These are phyloP conservation scores for Neoascia interrupta DNA, from an alignment of 2,888 invertebrate genomes.

Conservation along the genomic window DNA sequence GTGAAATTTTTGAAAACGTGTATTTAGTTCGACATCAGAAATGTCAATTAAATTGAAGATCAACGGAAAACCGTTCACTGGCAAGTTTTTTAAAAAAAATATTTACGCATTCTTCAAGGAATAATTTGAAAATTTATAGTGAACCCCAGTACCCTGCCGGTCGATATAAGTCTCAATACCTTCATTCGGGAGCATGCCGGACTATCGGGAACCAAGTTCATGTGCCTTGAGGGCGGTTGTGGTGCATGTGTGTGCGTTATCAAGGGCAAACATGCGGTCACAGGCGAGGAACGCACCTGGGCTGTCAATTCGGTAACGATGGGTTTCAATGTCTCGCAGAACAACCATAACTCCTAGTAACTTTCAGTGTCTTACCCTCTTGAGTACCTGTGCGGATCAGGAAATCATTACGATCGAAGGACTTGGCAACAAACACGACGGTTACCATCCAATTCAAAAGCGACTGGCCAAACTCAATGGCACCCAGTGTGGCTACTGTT, in stretches of 20 bases:
- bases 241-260: slow-evolving; percentile 82
- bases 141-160: slow-evolving; percentile 75
- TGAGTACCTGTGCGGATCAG: slow-evolving; percentile 84
- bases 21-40: slow-evolving; percentile 61
- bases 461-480: slow-evolving; percentile 85
- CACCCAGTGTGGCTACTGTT: slow-evolving; percentile 88
- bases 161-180: slow-evolving; percentile 81
- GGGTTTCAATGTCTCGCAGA: neutral
- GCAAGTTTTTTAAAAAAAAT: slow-evolving; percentile 7
- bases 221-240: slow-evolving; percentile 86
- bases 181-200: slow-evolving; percentile 83
- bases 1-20: too few species aligned
- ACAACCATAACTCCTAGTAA: too few species aligned
- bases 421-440: slow-evolving; percentile 83
- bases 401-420: slow-evolving; percentile 88
- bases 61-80: slow-evolving; percentile 41
- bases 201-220: slow-evolving; percentile 83
- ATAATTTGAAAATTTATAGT: slow-evolving; percentile 69
- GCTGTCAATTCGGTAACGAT: slow-evolving; percentile 84
- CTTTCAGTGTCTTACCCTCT: slow-evolving; percentile 83
- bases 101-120: neutral
- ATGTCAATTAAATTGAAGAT: slow-evolving; percentile 63
- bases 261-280: slow-evolving; percentile 74
- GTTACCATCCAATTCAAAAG: slow-evolving; percentile 86
- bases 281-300: slow-evolving; percentile 76